Percentiles rank a stretch among this genome's conserved stretches.
Evolutionary conservation across 2,888 invertebrate species (phyloP).

Genomic region (Stenichneumon culpator): DNA sequence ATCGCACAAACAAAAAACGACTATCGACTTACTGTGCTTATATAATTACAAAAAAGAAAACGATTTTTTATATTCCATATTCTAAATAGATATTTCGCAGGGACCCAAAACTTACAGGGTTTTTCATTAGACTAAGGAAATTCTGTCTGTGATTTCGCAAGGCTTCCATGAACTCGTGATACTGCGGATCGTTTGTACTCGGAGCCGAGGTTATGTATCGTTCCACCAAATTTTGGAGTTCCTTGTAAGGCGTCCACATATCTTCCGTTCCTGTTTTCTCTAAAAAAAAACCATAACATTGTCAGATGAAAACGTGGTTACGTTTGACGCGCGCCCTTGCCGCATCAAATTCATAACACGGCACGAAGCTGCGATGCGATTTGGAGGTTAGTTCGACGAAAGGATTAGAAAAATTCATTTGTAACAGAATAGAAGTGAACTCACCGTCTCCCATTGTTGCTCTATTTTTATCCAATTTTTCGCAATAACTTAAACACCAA

Average conservation of each 20-base stretch:
- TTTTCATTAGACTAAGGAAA: conserved; percentile 93
- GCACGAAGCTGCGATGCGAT: background rate
- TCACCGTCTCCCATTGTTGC: conserved; percentile 59
- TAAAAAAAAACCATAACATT: conserved; percentile 67
- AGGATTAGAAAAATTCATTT: background rate
- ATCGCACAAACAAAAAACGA: too few relatives aligned
- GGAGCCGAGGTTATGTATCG: conserved; percentile 88
- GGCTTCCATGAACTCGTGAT: conserved; percentile 90
- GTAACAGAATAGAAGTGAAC: background rate
- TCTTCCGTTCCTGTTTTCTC: conserved; percentile 88
- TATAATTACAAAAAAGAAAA: too few relatives aligned
- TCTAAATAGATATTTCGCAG: conserved; percentile 6
- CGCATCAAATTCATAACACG: conserved; percentile 3
- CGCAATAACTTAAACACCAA: background rate
- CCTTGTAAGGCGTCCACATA: conserved; percentile 94
- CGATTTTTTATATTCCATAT: background rate
- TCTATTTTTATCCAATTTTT: conserved; percentile 4
- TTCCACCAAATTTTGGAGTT: conserved; percentile 90
- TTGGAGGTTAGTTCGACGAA: conserved; percentile 47
- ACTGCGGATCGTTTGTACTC: conserved; percentile 86
- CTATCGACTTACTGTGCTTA: too few relatives aligned
- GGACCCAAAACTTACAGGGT: conserved; percentile 89
- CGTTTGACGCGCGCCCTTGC: background rate
- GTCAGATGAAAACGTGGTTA: background rate
- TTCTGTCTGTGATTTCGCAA: conserved; percentile 94